Evolutionary conservation across 1,140 invertebrate genomes (phyloP), one percentile per base, ranked within the genome.

Genomic region (Procambarus clarkii): DNA sequence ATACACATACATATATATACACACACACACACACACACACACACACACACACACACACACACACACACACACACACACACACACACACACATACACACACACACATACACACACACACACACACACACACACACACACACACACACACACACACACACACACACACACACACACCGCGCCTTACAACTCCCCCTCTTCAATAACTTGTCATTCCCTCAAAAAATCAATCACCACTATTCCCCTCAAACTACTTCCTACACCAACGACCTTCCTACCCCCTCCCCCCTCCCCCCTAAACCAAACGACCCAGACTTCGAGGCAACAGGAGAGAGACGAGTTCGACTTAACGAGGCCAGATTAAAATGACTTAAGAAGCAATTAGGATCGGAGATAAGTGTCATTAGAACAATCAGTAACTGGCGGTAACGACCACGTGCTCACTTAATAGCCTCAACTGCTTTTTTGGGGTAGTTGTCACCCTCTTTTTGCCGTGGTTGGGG

Each of bases 311-410:
- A 45, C n/a, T n/a, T n/a, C n/a, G 48, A 46, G 77, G n/a, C 44
- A 2, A 13, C 13, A 44, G 45, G 77, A n/a, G 45, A 3, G n/a
- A n/a, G 21, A 11, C 46, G 15, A 13, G 74, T 86, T 78, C 54
- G 54, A 45, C 71, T 86, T 86, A 86, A 44, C 85, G 85, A 60
- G 85, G 85, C 48, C 45, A 24, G 76, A 58, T 44, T 77, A 77
- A 74, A 78, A 71, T 11, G 85, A 24, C 74, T 78, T 78, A 86
- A 78, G 74, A 86, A 86, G 85, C 85, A 78, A 78, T 86, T 86
- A 86, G 85, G 85, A 76, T 81, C 46, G 48, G 44, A 78, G 85
- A 86, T 86, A 78, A 54, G 76, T 86, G 85, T 86, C 85, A 86
- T 86, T 86, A 86, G 21, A 44, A 74, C 50, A 48, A 86, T 77